phyloP scores from a whole-genome alignment of 1,140 invertebrate species.

The Glossosoma conforme region DNA sequence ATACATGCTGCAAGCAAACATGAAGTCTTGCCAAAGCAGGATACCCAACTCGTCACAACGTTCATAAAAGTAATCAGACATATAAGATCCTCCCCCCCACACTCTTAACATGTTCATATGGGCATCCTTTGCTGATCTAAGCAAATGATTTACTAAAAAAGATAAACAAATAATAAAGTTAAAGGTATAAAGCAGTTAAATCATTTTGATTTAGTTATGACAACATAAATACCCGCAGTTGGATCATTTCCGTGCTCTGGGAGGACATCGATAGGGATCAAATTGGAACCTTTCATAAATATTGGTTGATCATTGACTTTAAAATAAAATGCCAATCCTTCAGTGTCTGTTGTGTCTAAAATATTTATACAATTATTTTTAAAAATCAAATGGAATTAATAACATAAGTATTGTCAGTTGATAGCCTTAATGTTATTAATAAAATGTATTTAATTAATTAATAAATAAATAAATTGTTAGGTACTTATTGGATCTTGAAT shows the following conservation, averaged over 20 bases:
- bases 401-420: no score
- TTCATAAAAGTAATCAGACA: conserved; percentile 87
- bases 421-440: no score
- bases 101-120: conserved; percentile 94
- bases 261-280: conserved; percentile 86
- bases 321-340: conserved; percentile 84
- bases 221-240: conserved; percentile 32
- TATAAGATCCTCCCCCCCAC: conserved; percentile 97
- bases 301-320: conserved; percentile 80
- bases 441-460: neutral
- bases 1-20: conserved; percentile 98
- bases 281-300: conserved; percentile 97
- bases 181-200: neutral
- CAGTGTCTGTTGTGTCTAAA: no score
- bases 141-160: neutral
- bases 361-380: no score
- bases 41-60: conserved; percentile 77
- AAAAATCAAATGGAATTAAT: no score
- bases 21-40: conserved; percentile 91
- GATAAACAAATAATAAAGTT: neutral
- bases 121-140: conserved; percentile 59
- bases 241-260: conserved; percentile 64
- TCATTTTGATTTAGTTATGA: no score
- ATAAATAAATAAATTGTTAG: neutral
- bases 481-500: conserved; percentile 61